Evolutionary conservation across 2,113 vertebrate genomes (phyloP), one percentile per base, ranked within the genome.

Genomic region (Notothenia coriiceps): DNA sequence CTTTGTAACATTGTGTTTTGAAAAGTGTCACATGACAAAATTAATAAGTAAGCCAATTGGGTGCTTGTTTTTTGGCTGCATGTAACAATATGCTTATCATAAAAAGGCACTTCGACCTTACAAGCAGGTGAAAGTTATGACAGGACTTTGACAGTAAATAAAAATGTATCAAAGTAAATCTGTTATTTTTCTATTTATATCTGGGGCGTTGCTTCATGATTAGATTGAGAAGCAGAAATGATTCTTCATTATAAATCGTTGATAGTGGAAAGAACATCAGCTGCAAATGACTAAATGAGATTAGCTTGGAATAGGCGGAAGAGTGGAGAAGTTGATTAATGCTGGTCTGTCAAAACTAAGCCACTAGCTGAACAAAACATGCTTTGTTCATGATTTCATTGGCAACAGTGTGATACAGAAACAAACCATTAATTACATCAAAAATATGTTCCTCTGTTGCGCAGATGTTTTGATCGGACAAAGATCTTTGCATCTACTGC

Each of bases 181-280:
- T 18, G 46, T 33, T 74, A 18, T 44, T 49, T 64, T 40, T 65
- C 83, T 88, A 82, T 92, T 92, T 88, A 86, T 85, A 87, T 77
- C 82, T 12, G 33, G 64, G 46, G 66, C 55, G 52, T 74, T 87
- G 76, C 66, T 61, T 73, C 12, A 22, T 79, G 82, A 93, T 93
- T 88, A 80, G 80, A 89, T 84, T 86, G 80, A 74, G 83, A 68
- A n/a, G 49, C 84, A 83, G 44, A 60, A 75, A 92, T 86, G 85
- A 88, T 54, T 91, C 88, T 87, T 92, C 87, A 88, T 92, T 91
- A 90, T 69, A 66, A 89, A 84, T 85, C n/a, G 75, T 85, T 93
- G 85, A 92, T 92, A 86, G 91, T 91, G 92, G 91, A 94, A 94
- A 93, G 80, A 86, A 91, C 93, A 94, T 94, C 90, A 90, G 88